These are phyloP conservation scores for Mechanitis messenoides DNA, from an alignment of 2,888 invertebrate genomes.

Conservation along the genomic window DNA sequence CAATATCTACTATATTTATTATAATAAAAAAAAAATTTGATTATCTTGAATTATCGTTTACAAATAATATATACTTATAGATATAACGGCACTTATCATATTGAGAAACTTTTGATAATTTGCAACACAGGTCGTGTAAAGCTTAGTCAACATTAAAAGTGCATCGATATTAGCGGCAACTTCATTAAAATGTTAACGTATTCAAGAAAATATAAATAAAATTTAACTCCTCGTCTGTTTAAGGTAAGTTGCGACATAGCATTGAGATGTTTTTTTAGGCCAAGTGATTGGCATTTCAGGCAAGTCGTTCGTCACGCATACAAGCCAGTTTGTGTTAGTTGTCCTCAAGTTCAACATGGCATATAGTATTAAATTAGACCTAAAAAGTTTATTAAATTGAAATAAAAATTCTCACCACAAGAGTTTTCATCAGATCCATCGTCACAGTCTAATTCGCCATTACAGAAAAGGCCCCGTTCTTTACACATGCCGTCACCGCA, in stretches of 20 bases:
- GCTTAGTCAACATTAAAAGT: slow-evolving; percentile 1
- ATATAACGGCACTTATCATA: too few relatives aligned
- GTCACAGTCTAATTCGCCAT: slow-evolving; percentile 91
- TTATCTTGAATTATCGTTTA: too few relatives aligned
- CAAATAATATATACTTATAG: too few relatives aligned
- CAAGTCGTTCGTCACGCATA: slow-evolving; percentile 54
- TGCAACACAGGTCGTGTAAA: background rate
- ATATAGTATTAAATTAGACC: slow-evolving; percentile 33
- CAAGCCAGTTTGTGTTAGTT: slow-evolving; percentile 40
- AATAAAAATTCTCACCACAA: slow-evolving; percentile 82
- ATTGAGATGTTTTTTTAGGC: slow-evolving; percentile 64
- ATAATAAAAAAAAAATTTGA: too few relatives aligned
- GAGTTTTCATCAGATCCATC: slow-evolving; percentile 94
- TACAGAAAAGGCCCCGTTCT: slow-evolving; percentile 93
- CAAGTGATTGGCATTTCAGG: slow-evolving; percentile 65
- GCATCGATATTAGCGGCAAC: slow-evolving; percentile 11
- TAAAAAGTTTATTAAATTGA: background rate
- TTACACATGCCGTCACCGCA: slow-evolving; percentile 92
- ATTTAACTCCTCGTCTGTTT: slow-evolving; percentile 43
- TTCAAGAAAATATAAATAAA: slow-evolving; percentile 38
- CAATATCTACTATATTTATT: too few relatives aligned
- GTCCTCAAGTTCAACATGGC: slow-evolving; percentile 48
- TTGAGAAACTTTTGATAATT: too few relatives aligned
- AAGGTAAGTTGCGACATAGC: slow-evolving; percentile 46
- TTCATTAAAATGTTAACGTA: slow-evolving; percentile 26